These are phyloP conservation scores for Crioceris asparagi DNA, from an alignment of 2,888 invertebrate genomes.

Conservation along the genomic window DNA sequence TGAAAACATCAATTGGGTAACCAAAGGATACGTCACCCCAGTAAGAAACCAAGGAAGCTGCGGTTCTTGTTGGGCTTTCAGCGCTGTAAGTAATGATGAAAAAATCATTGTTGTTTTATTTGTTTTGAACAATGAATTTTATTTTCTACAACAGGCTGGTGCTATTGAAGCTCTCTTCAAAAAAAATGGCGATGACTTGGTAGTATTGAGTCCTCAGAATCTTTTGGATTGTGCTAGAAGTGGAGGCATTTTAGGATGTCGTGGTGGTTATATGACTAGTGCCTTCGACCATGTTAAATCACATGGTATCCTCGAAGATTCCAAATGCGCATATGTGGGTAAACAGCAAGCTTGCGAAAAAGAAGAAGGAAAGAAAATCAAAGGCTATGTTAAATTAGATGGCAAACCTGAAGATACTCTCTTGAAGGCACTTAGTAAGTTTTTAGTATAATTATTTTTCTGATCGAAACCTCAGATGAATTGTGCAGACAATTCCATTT, in stretches of 20 bases:
- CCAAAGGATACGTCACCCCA: conserved; percentile 6
- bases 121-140: background rate
- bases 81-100: conserved; percentile 8
- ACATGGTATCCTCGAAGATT: conserved; percentile 31
- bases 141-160: conserved; percentile 18
- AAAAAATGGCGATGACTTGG: conserved; percentile 23
- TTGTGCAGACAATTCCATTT: too few relatives aligned
- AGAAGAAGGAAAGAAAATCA: background rate
- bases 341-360: conserved; percentile 18
- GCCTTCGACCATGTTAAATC: conserved; percentile 34
- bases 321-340: conserved; percentile 32
- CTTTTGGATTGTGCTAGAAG: conserved; percentile 34
- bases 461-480: too few relatives aligned
- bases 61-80: conserved; percentile 12
- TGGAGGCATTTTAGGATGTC: conserved; percentile 32
- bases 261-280: conserved; percentile 34
- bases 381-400: background rate
- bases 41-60: conserved; percentile 11
- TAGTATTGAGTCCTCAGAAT: conserved; percentile 34
- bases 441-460: background rate
- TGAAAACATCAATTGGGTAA: conserved; percentile 11
- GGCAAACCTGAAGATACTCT: background rate
- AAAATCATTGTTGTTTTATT: background rate
- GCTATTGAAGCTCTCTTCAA: conserved; percentile 28
- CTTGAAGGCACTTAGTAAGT: conserved; percentile 1